phyloP scores from a whole-genome alignment of 2,888 invertebrate species.

The Argyresthia albistria region DNA sequence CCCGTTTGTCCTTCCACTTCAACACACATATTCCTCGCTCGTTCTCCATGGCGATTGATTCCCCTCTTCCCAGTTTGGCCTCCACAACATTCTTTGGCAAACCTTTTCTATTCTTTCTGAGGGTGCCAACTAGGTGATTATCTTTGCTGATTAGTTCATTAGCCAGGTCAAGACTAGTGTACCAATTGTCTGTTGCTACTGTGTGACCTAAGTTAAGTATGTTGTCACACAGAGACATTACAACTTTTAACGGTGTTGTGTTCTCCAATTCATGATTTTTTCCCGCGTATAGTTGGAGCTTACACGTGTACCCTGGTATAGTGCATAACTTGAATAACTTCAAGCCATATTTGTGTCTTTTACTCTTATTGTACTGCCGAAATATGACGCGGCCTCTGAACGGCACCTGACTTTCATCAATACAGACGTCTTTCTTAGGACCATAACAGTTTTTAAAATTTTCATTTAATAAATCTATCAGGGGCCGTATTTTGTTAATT shows the following conservation, averaged over 20 bases:
- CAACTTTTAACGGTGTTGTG: conserved; percentile 19
- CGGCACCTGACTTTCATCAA: conserved; percentile 7
- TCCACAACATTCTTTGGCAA: conserved; percentile 20
- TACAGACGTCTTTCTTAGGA: conserved; percentile 6
- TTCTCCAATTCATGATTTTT: conserved; percentile 20
- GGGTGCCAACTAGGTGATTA: conserved; percentile 12
- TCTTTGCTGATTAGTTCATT: conserved; percentile 9
- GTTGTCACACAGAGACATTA: conserved; percentile 19
- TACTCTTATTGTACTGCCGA: conserved; percentile 12
- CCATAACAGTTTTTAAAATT: not conserved
- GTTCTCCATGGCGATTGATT: conserved; percentile 10
- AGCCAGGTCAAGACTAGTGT: conserved; percentile 17
- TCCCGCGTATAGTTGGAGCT: conserved; percentile 19
- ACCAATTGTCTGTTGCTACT: conserved; percentile 21
- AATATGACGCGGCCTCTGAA: conserved; percentile 12
- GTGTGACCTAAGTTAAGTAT: conserved; percentile 20
- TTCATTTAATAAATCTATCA: not conserved
- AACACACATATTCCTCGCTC: not conserved
- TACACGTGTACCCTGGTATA: conserved; percentile 20
- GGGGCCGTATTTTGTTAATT: conserved; percentile 7
- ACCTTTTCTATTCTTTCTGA: conserved; percentile 8
- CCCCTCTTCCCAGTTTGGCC: conserved; percentile 22
- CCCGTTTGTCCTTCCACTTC: conserved; percentile 20
- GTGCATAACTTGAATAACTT: conserved; percentile 17
- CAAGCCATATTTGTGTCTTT: conserved; percentile 14